A percentile compares a stretch with the other conserved stretches of the same genome.
Conservation (phyloP, 2,888 invertebrate genomes). For the Acleris literana region DNA sequence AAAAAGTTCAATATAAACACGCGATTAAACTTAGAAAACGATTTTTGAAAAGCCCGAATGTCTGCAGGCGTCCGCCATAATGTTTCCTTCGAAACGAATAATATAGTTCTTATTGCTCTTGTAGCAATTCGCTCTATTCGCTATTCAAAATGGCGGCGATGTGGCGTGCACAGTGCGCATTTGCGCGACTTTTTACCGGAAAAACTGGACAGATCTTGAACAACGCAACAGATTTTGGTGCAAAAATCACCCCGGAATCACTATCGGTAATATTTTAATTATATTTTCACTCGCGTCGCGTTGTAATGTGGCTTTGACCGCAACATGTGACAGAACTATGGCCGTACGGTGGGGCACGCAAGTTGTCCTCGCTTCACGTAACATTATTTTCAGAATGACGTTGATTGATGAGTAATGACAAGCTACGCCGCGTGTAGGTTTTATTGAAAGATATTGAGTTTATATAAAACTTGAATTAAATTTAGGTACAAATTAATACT, state of each 20-base stretch:
- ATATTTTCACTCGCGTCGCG: slow-evolving; percentile 67
- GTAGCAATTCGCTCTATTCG: slow-evolving; percentile 83
- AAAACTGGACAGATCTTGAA: slow-evolving; percentile 77
- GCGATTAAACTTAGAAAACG: slow-evolving; percentile 82
- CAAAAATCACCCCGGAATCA: slow-evolving; percentile 66
- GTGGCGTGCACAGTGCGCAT: slow-evolving; percentile 80
- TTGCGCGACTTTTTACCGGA: slow-evolving; percentile 78
- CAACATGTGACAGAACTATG: slow-evolving; percentile 83
- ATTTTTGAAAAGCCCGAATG: slow-evolving; percentile 84
- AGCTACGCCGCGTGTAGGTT: slow-evolving; percentile 35
- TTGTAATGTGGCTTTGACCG: slow-evolving; percentile 73
- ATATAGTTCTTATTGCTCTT: slow-evolving; percentile 84
- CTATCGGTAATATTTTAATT: slow-evolving; percentile 81
- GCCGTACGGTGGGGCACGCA: slow-evolving; percentile 69
- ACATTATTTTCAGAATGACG: slow-evolving; percentile 40
- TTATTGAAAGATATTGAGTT: slow-evolving; percentile 44
- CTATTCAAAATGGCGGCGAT: slow-evolving; percentile 85
- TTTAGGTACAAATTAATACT: slow-evolving; percentile 35
- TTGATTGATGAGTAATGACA: slow-evolving; percentile 37
- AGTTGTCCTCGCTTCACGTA: slow-evolving; percentile 50
- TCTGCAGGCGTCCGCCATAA: slow-evolving; percentile 84
- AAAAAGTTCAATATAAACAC: slow-evolving; percentile 84
- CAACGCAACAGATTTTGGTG: slow-evolving; percentile 75
- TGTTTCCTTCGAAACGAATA: slow-evolving; percentile 85
- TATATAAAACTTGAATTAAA: slow-evolving; percentile 42